These are phyloP conservation scores for Sturnus vulgaris DNA, from an alignment of 2,113 vertebrate species.

Conservation along the genomic window DNA sequence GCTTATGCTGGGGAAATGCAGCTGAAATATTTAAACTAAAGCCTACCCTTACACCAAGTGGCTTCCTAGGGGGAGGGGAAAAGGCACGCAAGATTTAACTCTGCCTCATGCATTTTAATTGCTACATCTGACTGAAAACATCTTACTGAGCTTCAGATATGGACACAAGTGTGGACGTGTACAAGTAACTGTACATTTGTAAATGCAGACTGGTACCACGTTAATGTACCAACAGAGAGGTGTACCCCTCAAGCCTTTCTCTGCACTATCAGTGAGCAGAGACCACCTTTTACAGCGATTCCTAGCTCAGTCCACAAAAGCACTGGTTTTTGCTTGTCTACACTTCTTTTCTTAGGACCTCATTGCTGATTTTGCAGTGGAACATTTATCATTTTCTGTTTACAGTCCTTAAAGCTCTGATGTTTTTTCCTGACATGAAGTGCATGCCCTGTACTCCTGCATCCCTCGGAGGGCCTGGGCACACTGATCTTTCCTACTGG, in stretches of 20 bases:
- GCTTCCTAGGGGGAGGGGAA: neutral
- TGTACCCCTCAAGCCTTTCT: neutral
- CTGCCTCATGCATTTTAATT: constrained; percentile 41
- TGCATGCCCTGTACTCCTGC: neutral
- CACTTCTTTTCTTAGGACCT: neutral
- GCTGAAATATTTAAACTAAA: neutral
- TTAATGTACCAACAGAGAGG: neutral
- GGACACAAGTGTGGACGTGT: neutral
- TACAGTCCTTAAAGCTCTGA: neutral
- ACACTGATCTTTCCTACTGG: accelerated
- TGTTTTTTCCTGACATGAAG: neutral
- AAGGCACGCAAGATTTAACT: neutral
- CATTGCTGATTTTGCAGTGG: neutral
- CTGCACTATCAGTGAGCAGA: neutral
- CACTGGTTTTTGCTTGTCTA: neutral
- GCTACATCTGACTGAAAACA: neutral
- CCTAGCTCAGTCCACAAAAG: neutral
- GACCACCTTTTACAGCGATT: neutral
- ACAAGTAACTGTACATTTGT: neutral
- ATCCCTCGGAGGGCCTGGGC: no score
- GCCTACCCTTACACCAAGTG: neutral
- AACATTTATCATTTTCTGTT: neutral
- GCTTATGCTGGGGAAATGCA: neutral
- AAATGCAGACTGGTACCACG: neutral
- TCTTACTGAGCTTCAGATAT: neutral